Evolutionary conservation across 2,113 vertebrate species (phyloP).

Genomic region (Phylloscopus trochiloides): DNA sequence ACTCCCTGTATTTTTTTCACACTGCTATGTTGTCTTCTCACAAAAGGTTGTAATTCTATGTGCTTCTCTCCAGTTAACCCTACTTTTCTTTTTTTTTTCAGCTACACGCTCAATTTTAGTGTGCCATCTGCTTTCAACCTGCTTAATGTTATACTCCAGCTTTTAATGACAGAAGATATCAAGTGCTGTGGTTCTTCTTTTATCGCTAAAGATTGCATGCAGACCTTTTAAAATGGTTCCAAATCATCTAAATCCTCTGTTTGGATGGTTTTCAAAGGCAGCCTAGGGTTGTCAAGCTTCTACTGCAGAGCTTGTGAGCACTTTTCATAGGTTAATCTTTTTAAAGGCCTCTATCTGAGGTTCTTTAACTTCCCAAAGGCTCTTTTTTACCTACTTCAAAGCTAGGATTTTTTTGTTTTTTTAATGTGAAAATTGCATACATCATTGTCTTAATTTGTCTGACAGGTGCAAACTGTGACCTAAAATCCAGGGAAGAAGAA

Average conservation of each 20-base stretch:
- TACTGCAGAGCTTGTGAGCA: not conserved
- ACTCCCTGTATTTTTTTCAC: not conserved
- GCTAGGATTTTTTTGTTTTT: not conserved
- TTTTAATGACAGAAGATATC: not conserved
- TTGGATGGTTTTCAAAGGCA: not conserved
- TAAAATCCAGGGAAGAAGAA: not conserved
- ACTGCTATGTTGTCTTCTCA: not conserved
- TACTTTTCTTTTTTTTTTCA: not conserved
- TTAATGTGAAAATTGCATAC: not conserved
- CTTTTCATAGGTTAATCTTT: slow-evolving; percentile 2
- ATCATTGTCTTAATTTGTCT: not conserved
- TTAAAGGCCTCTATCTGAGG: not conserved
- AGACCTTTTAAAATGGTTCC: not conserved
- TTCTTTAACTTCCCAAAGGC: not conserved
- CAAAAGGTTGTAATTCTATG: not conserved
- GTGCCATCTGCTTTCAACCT: slow-evolving; percentile 1
- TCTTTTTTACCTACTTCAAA: not conserved
- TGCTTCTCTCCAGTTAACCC: not conserved
- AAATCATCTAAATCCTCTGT: not conserved
- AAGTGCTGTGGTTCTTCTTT: not conserved
- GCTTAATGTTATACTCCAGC: not conserved
- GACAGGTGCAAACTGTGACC: not conserved
- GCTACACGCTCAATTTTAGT: not conserved
- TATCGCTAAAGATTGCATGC: not conserved
- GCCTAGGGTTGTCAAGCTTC: not conserved